Evolutionary conservation across 2,888 invertebrate species (phyloP).

Genomic region (Shargacucullia verbasci): DNA sequence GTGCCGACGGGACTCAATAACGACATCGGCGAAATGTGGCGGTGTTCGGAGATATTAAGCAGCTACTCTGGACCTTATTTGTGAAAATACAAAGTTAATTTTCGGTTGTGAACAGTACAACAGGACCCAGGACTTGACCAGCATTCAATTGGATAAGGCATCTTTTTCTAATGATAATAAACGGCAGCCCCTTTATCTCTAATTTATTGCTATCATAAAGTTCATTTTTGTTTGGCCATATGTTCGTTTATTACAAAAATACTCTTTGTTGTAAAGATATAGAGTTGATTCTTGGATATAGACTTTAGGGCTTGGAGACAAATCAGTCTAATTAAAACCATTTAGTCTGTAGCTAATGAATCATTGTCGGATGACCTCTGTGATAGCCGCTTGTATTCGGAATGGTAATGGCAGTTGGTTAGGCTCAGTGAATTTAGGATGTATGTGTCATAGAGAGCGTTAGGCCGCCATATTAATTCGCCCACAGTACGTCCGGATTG

Average conservation of each 20-base stretch:
- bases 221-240: conserved; percentile 2
- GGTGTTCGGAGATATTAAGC: no score
- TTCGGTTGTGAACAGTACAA: background rate
- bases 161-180: conserved; percentile 18
- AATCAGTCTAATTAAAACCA: conserved; percentile 43
- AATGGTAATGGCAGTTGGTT: conserved; percentile 9
- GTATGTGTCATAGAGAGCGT: background rate
- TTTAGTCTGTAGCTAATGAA: conserved; percentile 45
- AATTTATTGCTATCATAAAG: conserved; percentile 12
- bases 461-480: background rate
- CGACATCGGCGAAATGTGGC: no score
- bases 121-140: background rate
- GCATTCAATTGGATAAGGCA: conserved; percentile 8
- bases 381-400: conserved; percentile 16
- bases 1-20: no score
- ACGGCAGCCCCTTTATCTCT: conserved; percentile 11
- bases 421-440: conserved; percentile 9
- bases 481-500: no score
- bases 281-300: conserved; percentile 14
- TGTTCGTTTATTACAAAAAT: background rate
- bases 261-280: background rate
- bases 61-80: background rate
- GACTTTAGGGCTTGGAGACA: background rate
- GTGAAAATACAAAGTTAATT: background rate
- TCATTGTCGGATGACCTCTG: conserved; percentile 37